These are phyloP conservation scores for Caenorhabditis afra DNA, from an alignment of 2,888 invertebrate species.

Conservation along the genomic window DNA sequence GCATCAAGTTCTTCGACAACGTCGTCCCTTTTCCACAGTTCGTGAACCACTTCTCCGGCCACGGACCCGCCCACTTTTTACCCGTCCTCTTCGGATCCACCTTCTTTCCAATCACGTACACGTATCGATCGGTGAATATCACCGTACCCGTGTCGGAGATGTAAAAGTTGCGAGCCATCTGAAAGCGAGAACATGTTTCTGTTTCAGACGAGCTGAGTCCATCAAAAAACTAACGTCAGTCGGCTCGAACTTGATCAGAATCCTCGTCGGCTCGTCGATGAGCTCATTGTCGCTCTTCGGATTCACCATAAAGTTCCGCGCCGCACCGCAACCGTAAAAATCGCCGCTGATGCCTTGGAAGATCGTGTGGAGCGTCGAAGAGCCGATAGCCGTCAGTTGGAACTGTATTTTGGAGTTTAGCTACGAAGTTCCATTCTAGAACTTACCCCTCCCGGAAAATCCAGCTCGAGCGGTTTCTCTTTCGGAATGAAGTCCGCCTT, in stretches of 20 bases:
- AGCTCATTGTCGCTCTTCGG: conserved; percentile 8
- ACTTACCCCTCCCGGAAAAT: not conserved
- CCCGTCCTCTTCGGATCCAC: conserved; percentile 11
- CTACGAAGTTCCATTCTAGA: too few species aligned
- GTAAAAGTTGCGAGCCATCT: conserved; percentile 13
- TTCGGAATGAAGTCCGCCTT: not conserved
- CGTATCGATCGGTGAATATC: conserved; percentile 5
- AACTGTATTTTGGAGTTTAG: not conserved
- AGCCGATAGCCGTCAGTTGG: conserved; percentile 7
- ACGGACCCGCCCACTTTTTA: conserved; percentile 10
- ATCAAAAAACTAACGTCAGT: conserved; percentile 20
- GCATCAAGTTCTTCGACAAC: conserved; percentile 11
- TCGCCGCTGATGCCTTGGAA: conserved; percentile 20
- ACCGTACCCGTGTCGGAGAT: conserved; percentile 6
- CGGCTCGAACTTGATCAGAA: conserved; percentile 13
- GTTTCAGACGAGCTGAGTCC: too few species aligned
- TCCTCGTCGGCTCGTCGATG: conserved; percentile 3
- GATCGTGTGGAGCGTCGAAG: conserved; percentile 5
- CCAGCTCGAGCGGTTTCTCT: conserved; percentile 1
- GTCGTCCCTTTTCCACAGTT: conserved; percentile 2
- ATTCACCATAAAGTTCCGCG: conserved; percentile 6
- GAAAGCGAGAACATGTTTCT: not conserved
- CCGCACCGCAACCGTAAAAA: conserved; percentile 19
- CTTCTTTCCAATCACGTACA: conserved; percentile 10
- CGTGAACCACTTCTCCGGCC: conserved; percentile 8